Evolutionary conservation across 2,888 invertebrate species (phyloP), one percentile per base, ranked within the genome.

Genomic region (Tiphia femorata): DNA sequence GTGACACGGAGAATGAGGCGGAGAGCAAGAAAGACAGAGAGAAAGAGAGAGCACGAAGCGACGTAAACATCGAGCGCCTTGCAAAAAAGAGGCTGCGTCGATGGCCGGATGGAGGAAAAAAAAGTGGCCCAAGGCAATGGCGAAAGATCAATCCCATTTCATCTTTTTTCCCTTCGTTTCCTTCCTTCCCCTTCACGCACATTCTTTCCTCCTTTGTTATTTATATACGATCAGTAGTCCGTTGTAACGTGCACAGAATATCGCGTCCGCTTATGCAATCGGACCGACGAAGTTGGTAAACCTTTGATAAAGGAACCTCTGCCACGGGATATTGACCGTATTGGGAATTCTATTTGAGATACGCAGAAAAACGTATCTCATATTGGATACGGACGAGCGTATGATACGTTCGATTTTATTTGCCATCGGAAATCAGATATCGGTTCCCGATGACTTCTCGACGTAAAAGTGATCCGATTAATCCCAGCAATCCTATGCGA

Each of bases 381-480:
- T n/a, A n/a, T n/a, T n/a, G n/a, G n/a, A n/a, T n/a, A n/a, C n/a
- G n/a, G n/a, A n/a, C n/a, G n/a, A n/a, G n/a, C n/a, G 7, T 2
- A 8, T 14, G 33, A 33, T 33, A 12, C 6, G 3, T 4, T 2
- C 33, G 33, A n/a, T 14, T 14, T 14, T 12, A 33, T 33, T 33
- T 33, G 33, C 12, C 14, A 33, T 33, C 12, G 12, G 33, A 2
- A 7, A n/a, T 33, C 4, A 3, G 33, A 33, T 33, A 33, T 33
- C 33, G 33, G 2, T 8, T 29, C 29, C n/a, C 3, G 7, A 10
- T n/a, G n/a, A 2, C 12, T 2, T 3, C 33, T 33, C 14, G 30
- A 33, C 30, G 51, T 50, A 51, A 54, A 54, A 35, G 40, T 35
- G 41, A 23, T 49, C 20, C 35, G 14, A 12, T 33, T 12, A 33